Evolutionary conservation across 2,797 vertebrate species (phyloP).

Genomic region (Molothrus ater): DNA sequence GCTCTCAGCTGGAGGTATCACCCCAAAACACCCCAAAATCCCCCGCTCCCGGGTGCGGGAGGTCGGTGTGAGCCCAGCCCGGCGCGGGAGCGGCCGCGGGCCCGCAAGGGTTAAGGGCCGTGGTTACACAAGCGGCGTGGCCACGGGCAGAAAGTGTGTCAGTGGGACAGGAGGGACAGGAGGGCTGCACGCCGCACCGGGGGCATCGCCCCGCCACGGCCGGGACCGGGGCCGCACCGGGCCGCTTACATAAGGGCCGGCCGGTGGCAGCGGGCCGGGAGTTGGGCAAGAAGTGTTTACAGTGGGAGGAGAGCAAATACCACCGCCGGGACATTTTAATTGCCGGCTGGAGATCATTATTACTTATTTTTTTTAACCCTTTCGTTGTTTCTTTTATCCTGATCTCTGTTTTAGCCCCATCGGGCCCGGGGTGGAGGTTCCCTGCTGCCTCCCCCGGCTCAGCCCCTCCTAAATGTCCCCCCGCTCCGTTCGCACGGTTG

Average conservation of each 20-base stretch:
- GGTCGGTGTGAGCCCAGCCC: accelerated
- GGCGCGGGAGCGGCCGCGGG: accelerated
- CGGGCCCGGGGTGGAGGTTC: not conserved
- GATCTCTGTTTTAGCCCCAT: accelerated
- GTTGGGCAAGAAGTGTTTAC: constrained; percentile 49
- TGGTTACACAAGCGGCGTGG: constrained; percentile 43
- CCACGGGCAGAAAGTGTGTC: constrained; percentile 63
- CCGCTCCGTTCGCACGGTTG: accelerated
- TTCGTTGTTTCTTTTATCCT: not conserved
- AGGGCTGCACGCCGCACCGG: not conserved
- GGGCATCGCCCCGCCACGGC: not conserved
- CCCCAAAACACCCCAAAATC: not conserved
- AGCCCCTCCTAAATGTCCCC: not conserved
- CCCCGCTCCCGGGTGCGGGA: accelerated
- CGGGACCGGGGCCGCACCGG: not conserved
- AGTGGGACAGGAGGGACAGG: constrained; percentile 62
- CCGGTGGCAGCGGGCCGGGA: not conserved
- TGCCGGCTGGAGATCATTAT: not conserved
- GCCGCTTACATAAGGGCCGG: constrained; percentile 53
- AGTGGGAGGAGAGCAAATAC: constrained; percentile 57
- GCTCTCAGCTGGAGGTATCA: too few relatives aligned
- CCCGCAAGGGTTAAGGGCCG: not conserved
- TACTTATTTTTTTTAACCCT: not conserved
- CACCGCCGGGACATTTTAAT: constrained; percentile 56
- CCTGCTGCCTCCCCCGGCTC: not conserved